Percentiles rank a stretch among this genome's conserved stretches.
These are phyloP conservation scores for Therioaphis trifolii DNA, from an alignment of 2,888 invertebrate species.

Conservation along the genomic window DNA sequence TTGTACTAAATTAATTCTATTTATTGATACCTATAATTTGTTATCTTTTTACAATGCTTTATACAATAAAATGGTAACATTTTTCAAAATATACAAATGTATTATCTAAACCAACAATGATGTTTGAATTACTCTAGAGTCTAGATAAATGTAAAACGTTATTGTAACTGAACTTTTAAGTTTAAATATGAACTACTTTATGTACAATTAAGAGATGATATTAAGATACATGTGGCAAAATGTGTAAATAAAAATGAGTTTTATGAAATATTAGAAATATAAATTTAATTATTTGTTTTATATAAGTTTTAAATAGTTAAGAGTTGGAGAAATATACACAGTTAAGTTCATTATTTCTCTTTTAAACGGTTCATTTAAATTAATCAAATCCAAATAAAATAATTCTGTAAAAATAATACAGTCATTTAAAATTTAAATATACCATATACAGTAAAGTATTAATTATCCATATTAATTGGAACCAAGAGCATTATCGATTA, in stretches of 20 bases:
- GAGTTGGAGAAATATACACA: neutral
- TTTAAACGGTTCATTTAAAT: neutral
- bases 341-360: neutral
- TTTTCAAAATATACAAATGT: conserved; percentile 32
- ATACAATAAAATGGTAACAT: conserved; percentile 47
- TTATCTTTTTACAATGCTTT: conserved; percentile 37
- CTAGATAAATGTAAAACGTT: neutral
- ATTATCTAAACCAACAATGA: neutral
- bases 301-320: neutral
- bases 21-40: conserved; percentile 24
- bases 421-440: no score
- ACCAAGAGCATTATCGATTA: no score
- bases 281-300: neutral
- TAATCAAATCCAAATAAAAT: neutral
- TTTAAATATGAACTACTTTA: neutral
- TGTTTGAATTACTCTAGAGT: neutral
- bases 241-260: neutral
- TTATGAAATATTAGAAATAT: neutral
- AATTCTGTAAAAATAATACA: no score
- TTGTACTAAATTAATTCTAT: conserved; percentile 52
- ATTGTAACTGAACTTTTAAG: neutral
- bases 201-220: conserved; percentile 9
- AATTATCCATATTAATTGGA: no score
- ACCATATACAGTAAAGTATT: no score
- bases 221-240: neutral